Percentiles rank a stretch among this genome's conserved stretches.
Conservation (phyloP, 1,140 invertebrate species). For the Pseudomyrmex concolor region DNA sequence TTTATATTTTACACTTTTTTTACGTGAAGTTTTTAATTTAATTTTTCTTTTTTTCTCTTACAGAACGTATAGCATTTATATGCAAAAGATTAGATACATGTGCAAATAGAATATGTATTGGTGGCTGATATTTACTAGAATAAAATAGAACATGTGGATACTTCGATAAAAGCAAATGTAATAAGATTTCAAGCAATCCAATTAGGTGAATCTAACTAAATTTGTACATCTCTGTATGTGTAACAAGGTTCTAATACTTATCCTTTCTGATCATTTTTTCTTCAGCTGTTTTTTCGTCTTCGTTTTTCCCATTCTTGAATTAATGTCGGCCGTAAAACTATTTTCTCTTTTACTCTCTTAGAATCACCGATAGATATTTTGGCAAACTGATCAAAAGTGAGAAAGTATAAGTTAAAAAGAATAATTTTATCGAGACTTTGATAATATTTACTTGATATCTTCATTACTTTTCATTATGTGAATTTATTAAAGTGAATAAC, state of each 20-base stretch:
- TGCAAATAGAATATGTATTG: slow-evolving; percentile 23
- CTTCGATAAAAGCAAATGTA: slow-evolving; percentile 17
- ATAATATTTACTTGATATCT: neutral
- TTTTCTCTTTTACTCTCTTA: neutral
- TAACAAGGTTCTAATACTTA: slow-evolving; percentile 5
- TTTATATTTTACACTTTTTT: neutral
- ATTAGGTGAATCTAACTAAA: slow-evolving; percentile 71
- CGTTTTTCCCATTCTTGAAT: neutral
- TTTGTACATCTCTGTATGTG: slow-evolving; percentile 61
- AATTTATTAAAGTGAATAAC: too few species aligned
- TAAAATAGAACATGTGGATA: slow-evolving; percentile 1
- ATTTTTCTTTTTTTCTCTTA: neutral
- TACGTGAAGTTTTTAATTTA: neutral
- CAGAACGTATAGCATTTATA: neutral
- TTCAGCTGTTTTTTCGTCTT: neutral
- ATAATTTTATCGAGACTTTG: neutral
- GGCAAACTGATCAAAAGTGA: neutral
- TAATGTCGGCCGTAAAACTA: neutral
- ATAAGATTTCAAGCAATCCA: slow-evolving; percentile 65
- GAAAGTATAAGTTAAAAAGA: slow-evolving; percentile 1
- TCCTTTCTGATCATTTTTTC: too few species aligned
- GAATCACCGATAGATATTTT: slow-evolving; percentile 9
- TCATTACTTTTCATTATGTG: neutral
- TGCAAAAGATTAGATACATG: neutral
- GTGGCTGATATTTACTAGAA: slow-evolving; percentile 9